A percentile compares a stretch with the other conserved stretches of the same genome.
These are phyloP conservation scores for Syngnathus typhle DNA, from an alignment of 2,113 vertebrate genomes.

Conservation along the genomic window DNA sequence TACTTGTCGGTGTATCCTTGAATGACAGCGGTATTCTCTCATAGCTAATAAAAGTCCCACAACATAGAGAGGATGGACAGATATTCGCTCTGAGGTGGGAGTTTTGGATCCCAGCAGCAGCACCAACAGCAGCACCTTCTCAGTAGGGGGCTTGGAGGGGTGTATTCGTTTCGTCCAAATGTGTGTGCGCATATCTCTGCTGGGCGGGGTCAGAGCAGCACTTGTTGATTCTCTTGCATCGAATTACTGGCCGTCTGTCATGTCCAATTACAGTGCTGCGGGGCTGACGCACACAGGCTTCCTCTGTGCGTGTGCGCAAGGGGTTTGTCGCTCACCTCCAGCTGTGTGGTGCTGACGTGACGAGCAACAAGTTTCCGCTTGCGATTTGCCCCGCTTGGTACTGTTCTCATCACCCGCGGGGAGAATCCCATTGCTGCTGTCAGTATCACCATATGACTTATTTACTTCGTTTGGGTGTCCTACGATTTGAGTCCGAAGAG, in stretches of 20 bases:
- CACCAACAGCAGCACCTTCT: slow-evolving; percentile 36
- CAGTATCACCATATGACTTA: slow-evolving; percentile 12
- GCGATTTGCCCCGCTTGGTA: slow-evolving; percentile 38
- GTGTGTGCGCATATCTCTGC: slow-evolving; percentile 24
- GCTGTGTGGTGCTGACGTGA: slow-evolving; percentile 51
- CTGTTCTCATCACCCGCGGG: slow-evolving; percentile 21
- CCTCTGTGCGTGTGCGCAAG: slow-evolving; percentile 63
- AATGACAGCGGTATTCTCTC: slow-evolving; percentile 36
- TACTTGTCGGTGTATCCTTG: slow-evolving; percentile 15
- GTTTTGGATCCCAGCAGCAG: slow-evolving; percentile 49
- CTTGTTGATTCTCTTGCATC: slow-evolving; percentile 71
- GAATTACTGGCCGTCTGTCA: slow-evolving; percentile 74
- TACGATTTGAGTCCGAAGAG: not conserved
- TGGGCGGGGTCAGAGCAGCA: slow-evolving; percentile 49
- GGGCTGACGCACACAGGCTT: slow-evolving; percentile 65
- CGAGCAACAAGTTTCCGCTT: slow-evolving; percentile 57
- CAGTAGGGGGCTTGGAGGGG: slow-evolving; percentile 34
- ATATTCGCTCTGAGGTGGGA: slow-evolving; percentile 34
- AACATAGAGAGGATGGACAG: slow-evolving; percentile 10
- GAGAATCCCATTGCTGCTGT: slow-evolving; percentile 29
- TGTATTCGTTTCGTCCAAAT: slow-evolving; percentile 3
- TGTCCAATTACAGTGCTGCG: slow-evolving; percentile 65
- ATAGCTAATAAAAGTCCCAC: slow-evolving; percentile 39
- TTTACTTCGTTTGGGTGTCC: slow-evolving; percentile 1
- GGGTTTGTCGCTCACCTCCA: slow-evolving; percentile 60